Evolutionary conservation across 2,113 vertebrate species (phyloP), one percentile per base, ranked within the genome.

Genomic region (Apodemus speciosus): DNA sequence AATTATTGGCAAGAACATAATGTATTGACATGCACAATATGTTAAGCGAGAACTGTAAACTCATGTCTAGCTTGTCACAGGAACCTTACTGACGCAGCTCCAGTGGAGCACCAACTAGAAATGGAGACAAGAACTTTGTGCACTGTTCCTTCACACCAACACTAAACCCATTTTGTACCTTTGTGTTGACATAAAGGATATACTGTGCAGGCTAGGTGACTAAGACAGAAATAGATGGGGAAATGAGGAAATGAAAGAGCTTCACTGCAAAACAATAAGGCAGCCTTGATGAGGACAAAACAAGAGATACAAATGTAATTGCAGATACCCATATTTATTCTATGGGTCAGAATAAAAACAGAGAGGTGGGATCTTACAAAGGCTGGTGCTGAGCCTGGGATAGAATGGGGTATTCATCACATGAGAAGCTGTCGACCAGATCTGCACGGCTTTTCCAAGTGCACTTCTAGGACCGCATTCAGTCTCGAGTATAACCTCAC

Each of bases 1-100:
- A 98, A 99, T 99, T 99, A 99, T 99, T 99, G 99, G 98, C 98
- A 98, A 98, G 97, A 98, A 98, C 98, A 99, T 98, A 97, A 97
- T 98, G 95, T 98, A 98, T 98, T 98, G 98, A 98, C 99, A 98
- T 97, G 97, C 95, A 97, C 96, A 97, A 97, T 97, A 97, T 98
- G 98, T 98, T 51, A 97, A 98, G 98, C 98, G 96, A 98, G 98
- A 98, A 98, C 98, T 98, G 97, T 95, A 98, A 98, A 98, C 96
- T 97, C 97, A 88, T 97, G 97, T 98, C 97, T 97, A 96, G 97
- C 94, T 92, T 97, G 92, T 97, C 96, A 91, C 91, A 96, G 96
- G 97, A 97, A 97, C 94, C 79, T 85, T 96, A 95, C 96, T 93
- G 6, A 53, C 20, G 9, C 58, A 86, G 85, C 73, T 92, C 53